Evolutionary conservation across 2,888 invertebrate genomes (phyloP), one percentile per base, ranked within the genome.

Genomic region (Seira sanloemensis): DNA sequence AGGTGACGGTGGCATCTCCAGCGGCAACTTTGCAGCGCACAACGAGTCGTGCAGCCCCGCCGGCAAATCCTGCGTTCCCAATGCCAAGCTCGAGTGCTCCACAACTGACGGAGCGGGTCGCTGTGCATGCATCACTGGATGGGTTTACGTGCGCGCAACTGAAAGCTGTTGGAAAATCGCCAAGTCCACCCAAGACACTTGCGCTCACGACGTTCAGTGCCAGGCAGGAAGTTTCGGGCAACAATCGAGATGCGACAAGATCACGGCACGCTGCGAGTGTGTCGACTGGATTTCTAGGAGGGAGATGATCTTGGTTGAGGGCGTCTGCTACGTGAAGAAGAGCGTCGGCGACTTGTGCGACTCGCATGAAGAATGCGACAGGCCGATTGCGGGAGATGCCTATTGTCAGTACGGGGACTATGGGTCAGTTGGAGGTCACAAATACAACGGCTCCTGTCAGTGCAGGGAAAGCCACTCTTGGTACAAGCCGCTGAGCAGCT

Each of bases 121-220:
- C 5, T 87, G 87, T 19, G 21, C 24, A 1, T 87, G 87, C 62
- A 54, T 5, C 0, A 7, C 24, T 2, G 58, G 9, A 16, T 62
- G 67, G 16, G 69, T 75, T 0, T 87, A 87, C 65, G 72, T 84
- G 18, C 69, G 67, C 0, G 9, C 2, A 2, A 75, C 50, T 2
- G 87, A 87, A 68, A 58, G 27, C 12, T 87, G 87, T 62, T 76
- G 69, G 37, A 12, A 9, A 12, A 81, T 80, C 24, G 23, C 46
- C 19, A 54, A 27, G 18, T 25, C 24, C 1, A 18, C 16, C 1
- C 9, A 46, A n/a, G 66, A 66, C 0, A 16, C 18, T 0, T 87
- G 87, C 27, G 21, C 24, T 5, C 66, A 81, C 37, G 69, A 87
- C 23, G 54, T 50, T 9, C 86, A 87, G 19, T 87, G 87, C 37